These are phyloP conservation scores for Merluccius polli DNA, from an alignment of 2,797 vertebrate genomes.

Conservation along the genomic window DNA sequence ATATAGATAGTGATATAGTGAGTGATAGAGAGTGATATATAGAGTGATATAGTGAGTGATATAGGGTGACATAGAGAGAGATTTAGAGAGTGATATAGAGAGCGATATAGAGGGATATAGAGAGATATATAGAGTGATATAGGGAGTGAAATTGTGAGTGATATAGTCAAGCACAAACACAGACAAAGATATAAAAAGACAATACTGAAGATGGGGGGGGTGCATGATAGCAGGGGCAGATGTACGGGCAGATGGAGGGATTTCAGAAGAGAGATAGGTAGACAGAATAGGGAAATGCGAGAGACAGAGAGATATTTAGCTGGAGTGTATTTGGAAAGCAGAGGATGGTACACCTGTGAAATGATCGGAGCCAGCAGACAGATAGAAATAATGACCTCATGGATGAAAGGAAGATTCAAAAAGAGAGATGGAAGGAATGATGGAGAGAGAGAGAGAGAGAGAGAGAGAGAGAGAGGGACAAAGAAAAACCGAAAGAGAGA, in stretches of 20 bases:
- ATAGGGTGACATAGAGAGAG: too few species aligned
- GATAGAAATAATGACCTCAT: background rate
- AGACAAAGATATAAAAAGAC: constrained; percentile 7
- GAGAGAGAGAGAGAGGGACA: constrained; percentile 9
- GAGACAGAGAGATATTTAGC: background rate
- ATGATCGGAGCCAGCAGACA: background rate
- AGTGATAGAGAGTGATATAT: too few species aligned
- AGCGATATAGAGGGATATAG: background rate
- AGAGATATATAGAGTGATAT: constrained; percentile 8
- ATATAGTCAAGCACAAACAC: constrained; percentile 23
- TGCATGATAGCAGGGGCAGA: background rate
- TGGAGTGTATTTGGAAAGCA: background rate
- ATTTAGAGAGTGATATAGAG: too few species aligned
- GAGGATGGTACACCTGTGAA: background rate
- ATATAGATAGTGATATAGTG: background rate
- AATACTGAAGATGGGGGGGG: background rate
- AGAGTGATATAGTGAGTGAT: too few species aligned
- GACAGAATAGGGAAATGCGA: background rate
- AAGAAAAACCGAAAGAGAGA: background rate
- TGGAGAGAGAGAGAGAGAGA: constrained; percentile 14
- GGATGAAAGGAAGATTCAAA: background rate
- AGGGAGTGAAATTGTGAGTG: constrained; percentile 5
- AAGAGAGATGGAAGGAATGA: background rate
- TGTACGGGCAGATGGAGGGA: background rate
- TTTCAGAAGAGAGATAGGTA: constrained; percentile 1